phyloP scores from a whole-genome alignment of 2,888 invertebrate species.

The Alentia gelatinosa region DNA sequence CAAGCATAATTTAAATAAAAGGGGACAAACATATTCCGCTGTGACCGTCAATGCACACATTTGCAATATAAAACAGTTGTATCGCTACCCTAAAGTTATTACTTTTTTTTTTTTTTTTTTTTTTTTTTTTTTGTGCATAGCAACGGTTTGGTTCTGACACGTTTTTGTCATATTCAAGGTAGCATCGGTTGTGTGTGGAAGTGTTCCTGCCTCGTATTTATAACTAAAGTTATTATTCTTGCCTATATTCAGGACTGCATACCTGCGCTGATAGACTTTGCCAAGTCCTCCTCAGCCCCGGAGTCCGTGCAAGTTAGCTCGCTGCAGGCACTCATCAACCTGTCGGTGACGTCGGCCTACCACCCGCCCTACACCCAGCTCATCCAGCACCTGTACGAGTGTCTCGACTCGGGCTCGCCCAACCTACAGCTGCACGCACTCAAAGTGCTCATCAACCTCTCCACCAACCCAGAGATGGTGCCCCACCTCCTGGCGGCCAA shows the following conservation, averaged over 20 bases:
- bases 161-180: no score
- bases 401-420: slow-evolving; percentile 80
- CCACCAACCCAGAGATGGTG: slow-evolving; percentile 84
- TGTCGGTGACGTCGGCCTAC: slow-evolving; percentile 82
- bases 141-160: no score
- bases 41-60: no score
- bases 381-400: slow-evolving; percentile 81
- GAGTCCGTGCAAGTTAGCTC: slow-evolving; percentile 81
- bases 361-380: slow-evolving; percentile 82
- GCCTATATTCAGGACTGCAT: slow-evolving; percentile 80
- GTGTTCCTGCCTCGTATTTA: no score
- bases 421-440: slow-evolving; percentile 82
- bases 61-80: no score
- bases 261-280: slow-evolving; percentile 81
- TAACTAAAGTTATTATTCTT: background rate
- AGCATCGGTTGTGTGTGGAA: no score
- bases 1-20: no score
- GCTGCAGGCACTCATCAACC: slow-evolving; percentile 83
- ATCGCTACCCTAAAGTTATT: no score
- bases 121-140: no score
- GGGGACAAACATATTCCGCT: no score
- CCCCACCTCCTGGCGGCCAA: slow-evolving; percentile 84
- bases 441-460: slow-evolving; percentile 84
- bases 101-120: background rate
- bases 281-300: slow-evolving; percentile 78